Percentiles rank a stretch among this genome's conserved stretches.
phyloP scores from a whole-genome alignment of 1,140 invertebrate genomes.

The Microplitis demolitor region DNA sequence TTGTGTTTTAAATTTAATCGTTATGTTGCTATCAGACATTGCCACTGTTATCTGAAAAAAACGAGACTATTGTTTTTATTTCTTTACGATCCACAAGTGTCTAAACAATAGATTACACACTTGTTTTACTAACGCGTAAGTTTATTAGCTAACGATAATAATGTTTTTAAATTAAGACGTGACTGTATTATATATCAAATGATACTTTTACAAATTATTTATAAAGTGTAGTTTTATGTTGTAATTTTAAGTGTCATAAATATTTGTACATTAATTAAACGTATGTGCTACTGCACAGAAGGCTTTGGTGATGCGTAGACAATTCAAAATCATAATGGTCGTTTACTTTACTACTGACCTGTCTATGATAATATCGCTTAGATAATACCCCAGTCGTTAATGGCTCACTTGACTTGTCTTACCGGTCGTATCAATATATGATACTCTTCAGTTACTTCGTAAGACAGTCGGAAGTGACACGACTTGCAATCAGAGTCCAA shows the following conservation, averaged over 20 bases:
- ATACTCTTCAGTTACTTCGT: background rate
- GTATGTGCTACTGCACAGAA: no score
- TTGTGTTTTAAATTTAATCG: no score
- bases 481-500: background rate
- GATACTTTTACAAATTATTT: no score
- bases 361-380: conserved; percentile 9
- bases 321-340: no score
- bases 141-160: background rate
- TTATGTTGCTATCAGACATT: no score
- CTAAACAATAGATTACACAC: background rate
- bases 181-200: no score
- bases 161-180: no score
- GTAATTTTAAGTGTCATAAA: no score
- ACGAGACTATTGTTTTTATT: background rate
- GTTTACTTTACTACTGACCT: background rate
- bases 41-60: no score
- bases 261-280: no score
- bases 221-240: no score
- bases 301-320: no score
- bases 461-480: background rate
- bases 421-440: background rate
- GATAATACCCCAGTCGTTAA: background rate
- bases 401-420: background rate
- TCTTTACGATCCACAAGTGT: background rate
- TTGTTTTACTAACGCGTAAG: background rate